Base-by-base conservation (phyloP, 2,888 invertebrate species). In the Colostygia pectinataria region DNA sequence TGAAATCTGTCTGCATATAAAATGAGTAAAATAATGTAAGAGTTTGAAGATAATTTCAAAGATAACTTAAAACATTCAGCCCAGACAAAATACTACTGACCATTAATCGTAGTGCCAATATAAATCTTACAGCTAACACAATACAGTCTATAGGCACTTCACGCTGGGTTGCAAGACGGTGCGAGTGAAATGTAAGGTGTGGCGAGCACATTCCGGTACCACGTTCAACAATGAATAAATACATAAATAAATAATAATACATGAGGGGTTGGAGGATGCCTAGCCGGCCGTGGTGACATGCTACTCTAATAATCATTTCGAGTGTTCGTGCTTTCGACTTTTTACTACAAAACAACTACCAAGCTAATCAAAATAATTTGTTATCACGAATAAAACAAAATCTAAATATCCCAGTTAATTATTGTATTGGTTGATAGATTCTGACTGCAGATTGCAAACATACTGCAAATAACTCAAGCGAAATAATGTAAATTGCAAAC, bases 211-310 rank as follows among this genome's bases (percentile, higher is more conserved):
- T 67, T 74, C 38, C 34, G 14, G 10, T 39, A 50, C 13, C 50
- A 53, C 27, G 38, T 56, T 51, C 43, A 40, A 59, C 52, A 57
- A 60, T 54, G 52, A 58, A 42, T 39, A 38, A 45, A 56, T 41
- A 80, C 75, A 81, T 42, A 80, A 74, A 83, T 24, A 79, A 82
- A 78, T 68, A 70, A 61, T 65, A 65, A 74, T 77, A 33, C 5
- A 85, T 83, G 85, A 80, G 84, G 90, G 91, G 91, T 91, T 91
- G 91, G 91, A 91, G 91, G 91, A 90, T 81, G 89, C 91, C 91
- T 90, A 83, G 83, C 81, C 80, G 87, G 86, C 85, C 74, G 77
- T 76, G 83, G 82, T 80, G 86, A 84, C 90, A 91, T 91, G 91
- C 91, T 83, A 81, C 82, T 81, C 37, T 52, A 58, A 12, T 29